A percentile compares a stretch with the other conserved stretches of the same genome.
phyloP scores from a whole-genome alignment of 2,113 vertebrate species.

The Fregetta grallaria region DNA sequence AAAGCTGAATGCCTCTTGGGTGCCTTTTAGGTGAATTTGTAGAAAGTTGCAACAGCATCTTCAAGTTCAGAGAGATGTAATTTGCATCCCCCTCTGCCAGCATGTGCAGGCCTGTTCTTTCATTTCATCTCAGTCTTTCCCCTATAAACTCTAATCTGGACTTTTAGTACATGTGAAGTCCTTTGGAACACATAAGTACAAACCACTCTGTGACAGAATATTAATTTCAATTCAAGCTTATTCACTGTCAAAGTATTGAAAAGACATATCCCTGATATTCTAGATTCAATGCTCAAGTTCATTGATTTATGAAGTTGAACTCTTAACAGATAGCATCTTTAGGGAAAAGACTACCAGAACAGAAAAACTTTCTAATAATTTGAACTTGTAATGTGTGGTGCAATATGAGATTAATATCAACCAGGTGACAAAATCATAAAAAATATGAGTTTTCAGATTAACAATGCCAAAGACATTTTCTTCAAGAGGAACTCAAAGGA shows the following conservation, averaged over 20 bases:
- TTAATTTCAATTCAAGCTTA: background rate
- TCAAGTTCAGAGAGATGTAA: background rate
- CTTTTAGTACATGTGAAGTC: background rate
- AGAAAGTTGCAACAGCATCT: background rate
- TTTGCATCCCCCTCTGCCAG: background rate
- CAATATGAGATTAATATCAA: background rate
- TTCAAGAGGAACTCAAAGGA: background rate
- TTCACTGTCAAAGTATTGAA: background rate
- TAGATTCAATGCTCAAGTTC: background rate
- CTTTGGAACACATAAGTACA: background rate
- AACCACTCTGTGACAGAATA: background rate
- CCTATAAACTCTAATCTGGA: background rate
- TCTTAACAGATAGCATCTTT: background rate
- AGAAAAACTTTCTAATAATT: background rate
- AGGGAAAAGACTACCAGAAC: background rate
- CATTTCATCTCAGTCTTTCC: background rate
- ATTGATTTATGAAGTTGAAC: background rate
- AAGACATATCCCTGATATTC: background rate
- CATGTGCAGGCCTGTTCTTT: background rate
- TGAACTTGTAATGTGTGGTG: background rate
- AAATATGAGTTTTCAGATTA: background rate
- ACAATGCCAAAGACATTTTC: background rate
- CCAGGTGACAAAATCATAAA: background rate
- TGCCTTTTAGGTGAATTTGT: background rate
- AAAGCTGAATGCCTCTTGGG: rapidly evolving